phyloP scores from a whole-genome alignment of 2,113 vertebrate species.

The Pavo muticus region DNA sequence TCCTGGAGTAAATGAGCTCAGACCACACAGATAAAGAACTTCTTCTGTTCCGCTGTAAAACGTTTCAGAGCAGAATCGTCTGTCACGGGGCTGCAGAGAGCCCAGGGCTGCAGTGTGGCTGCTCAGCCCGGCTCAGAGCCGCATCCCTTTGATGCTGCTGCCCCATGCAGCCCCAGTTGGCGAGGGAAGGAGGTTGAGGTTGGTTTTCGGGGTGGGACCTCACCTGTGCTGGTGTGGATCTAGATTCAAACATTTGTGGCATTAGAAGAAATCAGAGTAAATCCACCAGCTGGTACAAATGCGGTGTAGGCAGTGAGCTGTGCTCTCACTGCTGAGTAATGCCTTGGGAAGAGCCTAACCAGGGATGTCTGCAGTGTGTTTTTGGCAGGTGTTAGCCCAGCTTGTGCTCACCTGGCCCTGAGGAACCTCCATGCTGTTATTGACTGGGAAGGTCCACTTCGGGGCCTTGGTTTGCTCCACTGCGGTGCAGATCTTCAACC shows the following conservation, averaged over 20 bases:
- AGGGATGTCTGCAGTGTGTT: fast-evolving
- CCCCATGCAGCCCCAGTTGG: too few relatives aligned
- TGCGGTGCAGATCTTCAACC: background rate
- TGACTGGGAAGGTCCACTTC: background rate
- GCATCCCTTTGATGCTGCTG: background rate
- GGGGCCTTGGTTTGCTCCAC: background rate
- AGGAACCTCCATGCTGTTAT: background rate
- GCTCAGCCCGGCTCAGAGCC: constrained; percentile 46
- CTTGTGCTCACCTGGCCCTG: background rate
- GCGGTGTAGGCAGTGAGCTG: background rate
- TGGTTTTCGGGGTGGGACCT: background rate
- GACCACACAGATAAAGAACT: constrained; percentile 96
- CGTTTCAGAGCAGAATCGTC: constrained; percentile 76
- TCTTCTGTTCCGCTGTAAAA: constrained; percentile 83
- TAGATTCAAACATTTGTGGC: fast-evolving
- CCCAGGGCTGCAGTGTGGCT: constrained; percentile 43
- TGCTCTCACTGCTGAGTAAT: fast-evolving
- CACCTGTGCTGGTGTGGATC: background rate
- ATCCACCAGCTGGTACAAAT: background rate
- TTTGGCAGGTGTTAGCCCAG: background rate
- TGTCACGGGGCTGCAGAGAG: constrained; percentile 72
- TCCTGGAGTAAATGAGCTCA: constrained; percentile 80
- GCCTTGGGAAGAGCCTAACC: background rate
- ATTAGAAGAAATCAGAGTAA: background rate
- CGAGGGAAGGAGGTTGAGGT: background rate